These are phyloP conservation scores for Nothoprocta pentlandii DNA, from an alignment of 2,113 vertebrate species.

Conservation along the genomic window DNA sequence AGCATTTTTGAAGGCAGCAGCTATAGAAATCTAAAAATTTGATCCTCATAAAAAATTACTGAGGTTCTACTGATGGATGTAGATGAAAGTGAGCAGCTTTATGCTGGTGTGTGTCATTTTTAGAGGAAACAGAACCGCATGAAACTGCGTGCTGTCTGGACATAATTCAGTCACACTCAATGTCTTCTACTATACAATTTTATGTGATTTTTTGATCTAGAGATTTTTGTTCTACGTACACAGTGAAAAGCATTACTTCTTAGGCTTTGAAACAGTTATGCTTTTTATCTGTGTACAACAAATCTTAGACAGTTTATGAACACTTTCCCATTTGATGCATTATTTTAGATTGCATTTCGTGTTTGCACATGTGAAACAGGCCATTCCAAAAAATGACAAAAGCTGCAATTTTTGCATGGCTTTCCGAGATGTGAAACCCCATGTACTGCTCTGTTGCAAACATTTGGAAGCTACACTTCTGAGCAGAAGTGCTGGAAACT, in stretches of 20 bases:
- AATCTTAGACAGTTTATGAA: not conserved
- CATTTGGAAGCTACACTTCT: not conserved
- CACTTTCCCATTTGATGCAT: accelerated
- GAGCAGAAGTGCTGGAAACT: not conserved
- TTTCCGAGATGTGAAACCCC: not conserved
- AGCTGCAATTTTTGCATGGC: not conserved
- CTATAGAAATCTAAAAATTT: not conserved
- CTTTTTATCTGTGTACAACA: not conserved
- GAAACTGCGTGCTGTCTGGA: not conserved
- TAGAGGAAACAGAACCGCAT: not conserved
- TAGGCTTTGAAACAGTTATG: not conserved
- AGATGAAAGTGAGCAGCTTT: conserved; percentile 1
- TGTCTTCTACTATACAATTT: not conserved
- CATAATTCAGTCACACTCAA: not conserved
- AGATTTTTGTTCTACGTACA: not conserved
- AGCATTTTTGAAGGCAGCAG: conserved; percentile 24
- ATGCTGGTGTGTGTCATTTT: not conserved
- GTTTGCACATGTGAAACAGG: not conserved
- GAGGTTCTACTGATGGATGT: conserved; percentile 26
- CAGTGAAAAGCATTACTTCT: not conserved
- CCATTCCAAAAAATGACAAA: not conserved
- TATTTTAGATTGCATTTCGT: not conserved
- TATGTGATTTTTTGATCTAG: not conserved
- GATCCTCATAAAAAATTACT: conserved; percentile 28
- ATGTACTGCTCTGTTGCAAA: not conserved